Evolutionary conservation across 2,797 vertebrate species (phyloP).

Genomic region (Aulostomus chinensis): DNA sequence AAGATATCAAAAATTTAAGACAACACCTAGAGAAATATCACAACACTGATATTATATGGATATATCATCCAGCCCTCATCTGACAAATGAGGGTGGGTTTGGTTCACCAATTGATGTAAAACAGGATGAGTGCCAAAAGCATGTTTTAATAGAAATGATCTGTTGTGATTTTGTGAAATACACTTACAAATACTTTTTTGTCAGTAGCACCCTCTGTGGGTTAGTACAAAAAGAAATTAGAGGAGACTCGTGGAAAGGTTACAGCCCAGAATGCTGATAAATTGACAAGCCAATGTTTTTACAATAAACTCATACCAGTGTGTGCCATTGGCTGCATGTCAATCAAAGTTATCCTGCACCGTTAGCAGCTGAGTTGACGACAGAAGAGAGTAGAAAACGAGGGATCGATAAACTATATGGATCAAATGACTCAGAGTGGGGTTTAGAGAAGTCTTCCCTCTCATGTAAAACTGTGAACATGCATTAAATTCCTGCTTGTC

Average conservation of each 20-base stretch:
- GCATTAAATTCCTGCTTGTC: no score
- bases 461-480: not conserved
- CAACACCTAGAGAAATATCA: no score
- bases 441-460: constrained; percentile 8
- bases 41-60: no score
- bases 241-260: constrained; percentile 2
- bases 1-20: no score
- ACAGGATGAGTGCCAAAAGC: no score
- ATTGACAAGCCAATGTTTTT: constrained; percentile 28
- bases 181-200: constrained; percentile 6
- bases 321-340: constrained; percentile 24
- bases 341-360: not conserved
- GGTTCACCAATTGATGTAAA: no score
- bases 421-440: constrained; percentile 37
- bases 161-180: not conserved
- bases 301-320: not conserved
- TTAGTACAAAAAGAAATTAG: constrained; percentile 7
- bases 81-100: no score
- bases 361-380: constrained; percentile 14
- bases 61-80: no score
- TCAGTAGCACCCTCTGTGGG: constrained; percentile 47
- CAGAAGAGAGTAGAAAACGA: constrained; percentile 27
- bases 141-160: no score
- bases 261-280: constrained; percentile 24
- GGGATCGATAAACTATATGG: constrained; percentile 41